Evolutionary conservation across 2,797 vertebrate species (phyloP), one percentile per base, ranked within the genome.

Genomic region (Aldrovandia affinis): DNA sequence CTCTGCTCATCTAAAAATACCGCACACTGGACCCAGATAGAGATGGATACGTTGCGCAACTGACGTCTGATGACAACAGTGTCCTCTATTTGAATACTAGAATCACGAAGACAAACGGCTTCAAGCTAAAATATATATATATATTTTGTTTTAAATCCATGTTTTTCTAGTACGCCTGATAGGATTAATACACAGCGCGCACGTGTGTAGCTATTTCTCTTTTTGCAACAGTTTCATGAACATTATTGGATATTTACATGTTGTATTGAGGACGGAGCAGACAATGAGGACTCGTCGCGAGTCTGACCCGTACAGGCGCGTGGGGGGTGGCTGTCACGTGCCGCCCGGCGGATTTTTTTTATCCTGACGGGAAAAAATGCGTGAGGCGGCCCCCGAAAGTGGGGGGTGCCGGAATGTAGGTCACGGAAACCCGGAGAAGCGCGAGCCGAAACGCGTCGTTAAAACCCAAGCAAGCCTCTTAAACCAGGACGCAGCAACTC

Each of bases 261-360:
- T 4, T 8, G 2, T 3, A 20, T 20, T 30, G n/a, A n/a, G n/a
- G n/a, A n/a, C n/a, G n/a, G n/a, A n/a, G n/a, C 68, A 18, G 68
- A 70, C 68, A 39, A 7, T 14, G 68, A 39, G n/a, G 68, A 36
- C 15, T 20, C 28, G 68, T 70, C 6, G 57, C 28, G 30, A 70
- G 33, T 70, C 15, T 70, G 68, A 70, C 14, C 14, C 5, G 33
- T 30, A 36, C 30, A 14, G n/a, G n/a, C n/a, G n/a, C n/a, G n/a
- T n/a, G n/a, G n/a, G n/a, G 28, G 44, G 70, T 20, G 70, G 36
- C 70, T 14, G 70, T 75, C 70, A 75, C 22, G 70, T 75, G 70
- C 68, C 20, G 68, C 68, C 68, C 5, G 33, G 36, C 68, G 33
- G 68, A 73, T 73, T 73, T 42, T 73, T 73, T 15, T 33, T 28